A percentile compares a stretch with the other conserved stretches of the same genome.
Evolutionary conservation across 23 tunicate species (phyloP).

Genomic region (Botrylloides violaceus): DNA sequence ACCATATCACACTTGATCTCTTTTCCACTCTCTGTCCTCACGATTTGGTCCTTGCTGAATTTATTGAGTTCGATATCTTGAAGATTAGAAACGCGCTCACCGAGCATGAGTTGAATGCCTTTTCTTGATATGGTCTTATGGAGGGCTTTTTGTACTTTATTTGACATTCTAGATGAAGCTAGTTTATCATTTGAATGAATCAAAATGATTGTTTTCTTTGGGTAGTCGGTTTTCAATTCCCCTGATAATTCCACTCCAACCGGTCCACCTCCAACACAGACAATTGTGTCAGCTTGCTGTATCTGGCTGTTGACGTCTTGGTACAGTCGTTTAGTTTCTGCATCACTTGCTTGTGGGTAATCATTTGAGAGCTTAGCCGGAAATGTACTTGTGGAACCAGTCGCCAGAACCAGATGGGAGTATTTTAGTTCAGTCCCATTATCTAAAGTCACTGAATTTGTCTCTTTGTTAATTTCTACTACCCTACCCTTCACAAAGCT

Average conservation of each 20-base stretch:
- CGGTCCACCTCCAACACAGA: conserved; percentile 79
- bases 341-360: not conserved
- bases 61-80: conserved; percentile 5
- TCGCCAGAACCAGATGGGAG: conserved; percentile 50
- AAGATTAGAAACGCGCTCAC: conserved; percentile 1
- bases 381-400: conserved; percentile 50
- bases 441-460: conserved; percentile 36
- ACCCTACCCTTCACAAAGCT: conserved; percentile 44
- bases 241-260: conserved; percentile 85
- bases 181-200: conserved; percentile 1
- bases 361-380: conserved; percentile 41
- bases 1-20: conserved; percentile 17
- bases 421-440: conserved; percentile 30
- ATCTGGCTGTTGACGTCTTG: conserved; percentile 9
- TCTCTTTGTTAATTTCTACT: conserved; percentile 22
- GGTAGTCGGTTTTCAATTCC: conserved; percentile 60
- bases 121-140: not conserved
- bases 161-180: not conserved
- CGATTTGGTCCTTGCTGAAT: not conserved
- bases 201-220: conserved; percentile 35
- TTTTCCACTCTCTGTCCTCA: conserved; percentile 15
- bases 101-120: conserved; percentile 3
- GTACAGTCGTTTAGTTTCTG: conserved; percentile 26
- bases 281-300: conserved; percentile 23
- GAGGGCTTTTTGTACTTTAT: not conserved